Conservation (phyloP, 35 echinoderm and acorn worm genomes). For the Ophioderma brevispina region DNA sequence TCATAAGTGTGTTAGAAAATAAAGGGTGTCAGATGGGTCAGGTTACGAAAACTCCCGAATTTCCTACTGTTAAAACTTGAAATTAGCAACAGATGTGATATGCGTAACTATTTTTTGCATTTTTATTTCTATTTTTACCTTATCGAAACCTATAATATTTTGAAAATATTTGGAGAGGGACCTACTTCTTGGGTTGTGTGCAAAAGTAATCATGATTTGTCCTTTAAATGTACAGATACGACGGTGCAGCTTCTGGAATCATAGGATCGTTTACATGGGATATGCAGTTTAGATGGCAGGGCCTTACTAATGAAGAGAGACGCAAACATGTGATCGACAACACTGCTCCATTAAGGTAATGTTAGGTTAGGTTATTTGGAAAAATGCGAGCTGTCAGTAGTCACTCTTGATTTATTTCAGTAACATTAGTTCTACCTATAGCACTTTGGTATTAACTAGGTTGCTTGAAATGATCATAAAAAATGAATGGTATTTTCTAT, state of each 20-base stretch:
- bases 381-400: background rate
- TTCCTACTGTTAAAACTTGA: too few species aligned
- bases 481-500: too few species aligned
- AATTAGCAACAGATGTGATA: too few species aligned
- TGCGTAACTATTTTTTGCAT: background rate
- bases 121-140: background rate
- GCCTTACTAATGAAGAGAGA: conserved; percentile 38
- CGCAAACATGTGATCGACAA: conserved; percentile 31
- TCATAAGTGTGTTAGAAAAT: too few species aligned
- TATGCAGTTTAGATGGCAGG: conserved; percentile 62
- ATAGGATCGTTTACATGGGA: conserved; percentile 79
- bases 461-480: too few species aligned
- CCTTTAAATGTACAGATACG: conserved; percentile 2
- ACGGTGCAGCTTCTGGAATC: conserved; percentile 8
- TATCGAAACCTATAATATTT: background rate
- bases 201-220: background rate
- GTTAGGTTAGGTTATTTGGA: background rate
- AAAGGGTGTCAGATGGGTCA: too few species aligned
- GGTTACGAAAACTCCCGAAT: too few species aligned
- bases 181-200: background rate
- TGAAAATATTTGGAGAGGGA: background rate
- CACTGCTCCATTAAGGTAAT: conserved; percentile 59
- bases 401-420: background rate
- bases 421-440: background rate
- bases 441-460: background rate